Percentiles rank a stretch among this genome's conserved stretches.
Evolutionary conservation across 2,888 invertebrate genomes (phyloP).

Genomic region (Tolmerus cingulatus): DNA sequence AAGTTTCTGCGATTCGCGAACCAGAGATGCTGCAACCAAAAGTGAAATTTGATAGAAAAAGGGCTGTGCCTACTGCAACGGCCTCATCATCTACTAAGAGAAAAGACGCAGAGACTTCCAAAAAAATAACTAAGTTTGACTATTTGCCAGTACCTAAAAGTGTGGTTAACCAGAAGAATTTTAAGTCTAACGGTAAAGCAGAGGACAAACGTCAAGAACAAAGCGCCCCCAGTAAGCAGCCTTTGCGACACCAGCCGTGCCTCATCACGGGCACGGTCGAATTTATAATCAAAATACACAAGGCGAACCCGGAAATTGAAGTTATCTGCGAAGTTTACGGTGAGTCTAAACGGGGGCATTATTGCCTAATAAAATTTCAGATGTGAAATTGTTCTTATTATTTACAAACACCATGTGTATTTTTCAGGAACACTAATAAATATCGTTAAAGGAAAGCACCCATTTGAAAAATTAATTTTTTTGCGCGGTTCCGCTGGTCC

Average conservation of each 20-base stretch:
- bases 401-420: neutral
- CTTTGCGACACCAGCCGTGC: neutral
- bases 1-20: neutral
- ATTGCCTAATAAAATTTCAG: too few relatives aligned
- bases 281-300: slow-evolving; percentile 55
- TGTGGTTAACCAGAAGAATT: neutral
- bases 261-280: slow-evolving; percentile 56
- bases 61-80: neutral
- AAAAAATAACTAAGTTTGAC: neutral
- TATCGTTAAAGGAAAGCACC: slow-evolving; percentile 55
- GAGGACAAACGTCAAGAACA: neutral
- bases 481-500: slow-evolving; percentile 57
- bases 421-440: slow-evolving; percentile 56
- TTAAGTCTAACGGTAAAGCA: neutral
- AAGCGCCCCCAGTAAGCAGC: neutral
- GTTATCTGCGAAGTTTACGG: slow-evolving; percentile 59
- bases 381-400: too few relatives aligned
- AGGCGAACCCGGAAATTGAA: slow-evolving; percentile 52
- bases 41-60: neutral
- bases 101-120: neutral
- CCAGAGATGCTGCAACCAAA: neutral
- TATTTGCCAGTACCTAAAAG: slow-evolving; percentile 7
- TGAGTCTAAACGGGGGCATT: slow-evolving; percentile 43
- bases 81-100: neutral
- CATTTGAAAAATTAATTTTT: slow-evolving; percentile 54